These are phyloP conservation scores for Schrankia costaestrigalis DNA, from an alignment of 2,888 invertebrate genomes.

Conservation along the genomic window DNA sequence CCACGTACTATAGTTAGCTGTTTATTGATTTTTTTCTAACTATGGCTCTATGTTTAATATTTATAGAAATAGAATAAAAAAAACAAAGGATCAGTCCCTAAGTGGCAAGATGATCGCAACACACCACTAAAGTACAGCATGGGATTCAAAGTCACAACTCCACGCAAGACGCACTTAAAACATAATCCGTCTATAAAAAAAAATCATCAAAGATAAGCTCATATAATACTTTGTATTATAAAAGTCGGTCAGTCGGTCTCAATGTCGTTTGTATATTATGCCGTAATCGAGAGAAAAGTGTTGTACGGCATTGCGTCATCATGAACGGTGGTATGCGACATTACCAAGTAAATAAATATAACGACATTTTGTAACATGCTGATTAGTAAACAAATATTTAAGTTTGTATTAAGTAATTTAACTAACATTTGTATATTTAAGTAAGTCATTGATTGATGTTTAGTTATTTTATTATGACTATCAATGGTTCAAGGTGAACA, in stretches of 20 bases:
- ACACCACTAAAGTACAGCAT: too few species aligned
- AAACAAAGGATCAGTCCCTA: too few species aligned
- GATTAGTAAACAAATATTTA: conserved; percentile 5
- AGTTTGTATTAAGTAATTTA: conserved; percentile 3
- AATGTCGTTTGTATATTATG: conserved; percentile 62
- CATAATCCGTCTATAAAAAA: too few species aligned
- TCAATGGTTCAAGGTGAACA: background rate
- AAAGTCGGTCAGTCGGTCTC: conserved; percentile 63
- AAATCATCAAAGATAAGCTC: conserved; percentile 12
- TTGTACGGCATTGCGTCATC: conserved; percentile 47
- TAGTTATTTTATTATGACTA: conserved; percentile 1
- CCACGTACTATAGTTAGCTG: too few species aligned
- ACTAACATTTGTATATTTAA: conserved; percentile 2
- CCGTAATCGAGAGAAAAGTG: conserved; percentile 53
- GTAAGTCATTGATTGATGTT: conserved; percentile 3
- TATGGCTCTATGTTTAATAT: too few species aligned
- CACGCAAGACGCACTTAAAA: too few species aligned
- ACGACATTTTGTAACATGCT: conserved; percentile 5
- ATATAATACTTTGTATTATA: conserved; percentile 11
- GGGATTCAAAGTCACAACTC: too few species aligned
- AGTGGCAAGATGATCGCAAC: too few species aligned
- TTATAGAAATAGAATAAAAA: too few species aligned
- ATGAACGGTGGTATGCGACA: conserved; percentile 33
- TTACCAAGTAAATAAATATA: conserved; percentile 10
- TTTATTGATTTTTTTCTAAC: too few species aligned